Conservation (phyloP, 2,113 vertebrate genomes). For the Nycticebus coucang region DNA sequence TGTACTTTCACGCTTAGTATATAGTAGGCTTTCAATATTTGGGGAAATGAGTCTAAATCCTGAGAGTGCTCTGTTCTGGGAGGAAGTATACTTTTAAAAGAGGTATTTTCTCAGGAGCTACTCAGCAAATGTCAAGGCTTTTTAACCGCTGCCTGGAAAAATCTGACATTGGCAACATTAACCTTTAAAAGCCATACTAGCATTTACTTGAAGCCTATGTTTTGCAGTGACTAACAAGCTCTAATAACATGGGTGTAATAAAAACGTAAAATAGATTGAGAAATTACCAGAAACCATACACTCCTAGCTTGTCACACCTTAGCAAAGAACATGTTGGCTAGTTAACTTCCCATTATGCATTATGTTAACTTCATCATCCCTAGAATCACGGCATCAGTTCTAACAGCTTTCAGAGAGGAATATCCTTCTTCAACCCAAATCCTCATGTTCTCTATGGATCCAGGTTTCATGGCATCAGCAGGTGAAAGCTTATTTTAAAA, state of each 20-base stretch:
- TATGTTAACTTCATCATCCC: slow-evolving; percentile 17
- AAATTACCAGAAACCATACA: slow-evolving; percentile 64
- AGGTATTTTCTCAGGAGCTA: slow-evolving; percentile 60
- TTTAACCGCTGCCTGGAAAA: slow-evolving; percentile 69
- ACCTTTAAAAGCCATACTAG: slow-evolving; percentile 73
- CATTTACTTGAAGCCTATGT: slow-evolving; percentile 68
- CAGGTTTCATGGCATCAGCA: not conserved
- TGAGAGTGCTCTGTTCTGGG: not conserved
- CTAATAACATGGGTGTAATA: slow-evolving; percentile 62
- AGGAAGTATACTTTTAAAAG: slow-evolving; percentile 57
- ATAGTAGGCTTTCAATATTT: not conserved
- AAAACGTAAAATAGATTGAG: slow-evolving; percentile 61
- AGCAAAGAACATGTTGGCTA: slow-evolving; percentile 48
- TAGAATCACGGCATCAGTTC: slow-evolving; percentile 10
- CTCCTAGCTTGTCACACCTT: slow-evolving; percentile 36
- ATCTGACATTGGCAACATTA: slow-evolving; percentile 67
- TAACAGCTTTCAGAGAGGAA: not conserved
- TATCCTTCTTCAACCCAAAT: slow-evolving; percentile 32
- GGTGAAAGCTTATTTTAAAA: slow-evolving; percentile 49
- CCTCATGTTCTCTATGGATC: not conserved
- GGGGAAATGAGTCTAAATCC: not conserved
- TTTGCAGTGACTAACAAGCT: slow-evolving; percentile 56
- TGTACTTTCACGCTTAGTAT: not conserved
- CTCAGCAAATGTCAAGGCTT: slow-evolving; percentile 75
- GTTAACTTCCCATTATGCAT: slow-evolving; percentile 45